A percentile compares a stretch with the other conserved stretches of the same genome.
Evolutionary conservation across 2,113 vertebrate species (phyloP).

Genomic region (Charadrius vociferus): DNA sequence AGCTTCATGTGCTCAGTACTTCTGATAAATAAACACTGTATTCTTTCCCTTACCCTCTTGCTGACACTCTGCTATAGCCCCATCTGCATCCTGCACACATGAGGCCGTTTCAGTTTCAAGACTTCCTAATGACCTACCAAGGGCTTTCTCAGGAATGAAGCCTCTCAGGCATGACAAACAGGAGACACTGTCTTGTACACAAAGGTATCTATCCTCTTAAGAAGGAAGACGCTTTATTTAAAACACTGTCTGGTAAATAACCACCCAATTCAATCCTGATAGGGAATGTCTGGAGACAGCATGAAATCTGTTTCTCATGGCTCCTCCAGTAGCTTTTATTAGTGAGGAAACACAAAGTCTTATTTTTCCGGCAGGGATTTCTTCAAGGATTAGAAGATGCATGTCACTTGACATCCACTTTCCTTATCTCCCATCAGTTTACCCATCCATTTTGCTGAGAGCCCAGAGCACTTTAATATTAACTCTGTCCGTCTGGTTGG

Average conservation of each 20-base stretch:
- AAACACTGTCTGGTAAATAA: background rate
- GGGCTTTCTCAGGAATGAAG: rapidly evolving
- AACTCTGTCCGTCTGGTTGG: background rate
- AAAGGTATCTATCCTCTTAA: background rate
- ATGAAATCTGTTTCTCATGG: background rate
- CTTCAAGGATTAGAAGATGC: background rate
- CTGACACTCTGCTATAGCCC: background rate
- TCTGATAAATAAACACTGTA: background rate
- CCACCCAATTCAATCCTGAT: background rate
- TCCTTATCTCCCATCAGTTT: background rate
- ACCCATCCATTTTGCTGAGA: background rate
- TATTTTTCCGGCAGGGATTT: background rate
- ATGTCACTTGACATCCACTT: background rate
- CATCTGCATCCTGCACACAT: background rate
- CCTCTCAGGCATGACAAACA: background rate
- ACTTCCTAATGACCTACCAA: background rate
- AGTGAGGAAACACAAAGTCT: background rate
- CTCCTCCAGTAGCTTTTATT: background rate
- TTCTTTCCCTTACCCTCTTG: background rate
- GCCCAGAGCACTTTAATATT: background rate
- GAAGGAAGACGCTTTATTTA: background rate
- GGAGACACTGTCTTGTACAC: background rate
- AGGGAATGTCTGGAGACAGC: background rate
- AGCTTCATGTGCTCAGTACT: background rate
- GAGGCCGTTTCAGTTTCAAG: background rate